Evolutionary conservation across 2,888 invertebrate species (phyloP), one percentile per base, ranked within the genome.

Genomic region (Gerris lacustris): DNA sequence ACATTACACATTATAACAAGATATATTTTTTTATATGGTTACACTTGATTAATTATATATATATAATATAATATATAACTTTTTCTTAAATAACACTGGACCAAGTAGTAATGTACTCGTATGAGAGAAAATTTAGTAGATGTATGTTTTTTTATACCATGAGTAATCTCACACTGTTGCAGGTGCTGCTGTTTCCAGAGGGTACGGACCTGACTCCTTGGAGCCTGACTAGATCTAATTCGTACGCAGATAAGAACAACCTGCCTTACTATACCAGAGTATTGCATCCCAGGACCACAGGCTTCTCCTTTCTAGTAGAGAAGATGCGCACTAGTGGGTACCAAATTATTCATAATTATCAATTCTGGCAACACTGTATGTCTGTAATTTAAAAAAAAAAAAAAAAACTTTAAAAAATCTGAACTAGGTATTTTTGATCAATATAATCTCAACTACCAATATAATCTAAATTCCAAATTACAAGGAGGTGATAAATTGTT

Each of bases 211-310:
- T 93, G 72, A 90, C 90, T 47, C 82, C 83, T 43, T 82, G 83
- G 31, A 91, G 91, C 69, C 86, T 86, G 75, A 82, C 79, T 31
- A 86, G 86, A 63, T 92, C 92, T 75, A 85, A 91, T 76, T 82
- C 82, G 74, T 93, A 86, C 80, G 94, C 94, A 0, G 81, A 81
- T 18, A 84, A 84, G 74, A 84, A 88, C 78, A 84, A 85, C 74
- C 81, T 92, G 72, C 88, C 89, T 73, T 80, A 81, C 68, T 93
- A 91, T 79, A 83, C 87, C n/a, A 86, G 88, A 78, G 89, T 92
- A 1, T 82, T 95, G 5, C 94, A 95, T 79, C 94, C 95, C 0
- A 86, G 92, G 74, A 92, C 91, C 6, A 93, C 91, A 0, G 95
- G 95, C 4, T 90, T 88, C 80, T 83, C 83, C 15, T 87, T 84